Evolutionary conservation across 2,888 invertebrate species (phyloP).

Genomic region (Rhamphomyia laevipes): DNA sequence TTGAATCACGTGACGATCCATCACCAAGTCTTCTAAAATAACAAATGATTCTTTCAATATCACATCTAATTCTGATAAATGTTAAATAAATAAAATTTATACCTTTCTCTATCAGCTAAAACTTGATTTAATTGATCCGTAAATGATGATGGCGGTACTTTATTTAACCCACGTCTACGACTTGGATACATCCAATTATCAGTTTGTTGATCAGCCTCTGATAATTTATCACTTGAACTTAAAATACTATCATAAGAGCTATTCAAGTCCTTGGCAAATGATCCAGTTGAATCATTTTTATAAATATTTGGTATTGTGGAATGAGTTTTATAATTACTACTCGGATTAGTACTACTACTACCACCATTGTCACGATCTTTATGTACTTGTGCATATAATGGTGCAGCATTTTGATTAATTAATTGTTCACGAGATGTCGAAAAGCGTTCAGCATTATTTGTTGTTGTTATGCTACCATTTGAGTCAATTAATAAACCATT

Average conservation of each 20-base stretch:
- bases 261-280: slow-evolving; percentile 32
- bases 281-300: slow-evolving; percentile 26
- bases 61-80: slow-evolving; percentile 12
- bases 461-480: slow-evolving; percentile 5
- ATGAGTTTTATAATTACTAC: slow-evolving; percentile 12
- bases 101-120: slow-evolving; percentile 71
- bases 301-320: slow-evolving; percentile 32
- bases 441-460: slow-evolving; percentile 16
- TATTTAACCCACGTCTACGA: slow-evolving; percentile 36
- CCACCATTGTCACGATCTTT: slow-evolving; percentile 34
- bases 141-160: slow-evolving; percentile 62
- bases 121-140: slow-evolving; percentile 82
- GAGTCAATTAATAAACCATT: too few species aligned
- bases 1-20: slow-evolving; percentile 46
- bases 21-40: slow-evolving; percentile 33
- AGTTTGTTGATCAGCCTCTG: slow-evolving; percentile 31
- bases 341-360: slow-evolving; percentile 5
- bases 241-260: slow-evolving; percentile 39
- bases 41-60: background rate
- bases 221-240: slow-evolving; percentile 36
- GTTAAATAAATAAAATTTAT: slow-evolving; percentile 23
- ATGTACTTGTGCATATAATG: slow-evolving; percentile 43
- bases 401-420: slow-evolving; percentile 30
- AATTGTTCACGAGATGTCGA: slow-evolving; percentile 28
- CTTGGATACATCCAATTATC: slow-evolving; percentile 39